Conservation (phyloP, 1,140 invertebrate genomes). For the Zaprionus taronus region DNA sequence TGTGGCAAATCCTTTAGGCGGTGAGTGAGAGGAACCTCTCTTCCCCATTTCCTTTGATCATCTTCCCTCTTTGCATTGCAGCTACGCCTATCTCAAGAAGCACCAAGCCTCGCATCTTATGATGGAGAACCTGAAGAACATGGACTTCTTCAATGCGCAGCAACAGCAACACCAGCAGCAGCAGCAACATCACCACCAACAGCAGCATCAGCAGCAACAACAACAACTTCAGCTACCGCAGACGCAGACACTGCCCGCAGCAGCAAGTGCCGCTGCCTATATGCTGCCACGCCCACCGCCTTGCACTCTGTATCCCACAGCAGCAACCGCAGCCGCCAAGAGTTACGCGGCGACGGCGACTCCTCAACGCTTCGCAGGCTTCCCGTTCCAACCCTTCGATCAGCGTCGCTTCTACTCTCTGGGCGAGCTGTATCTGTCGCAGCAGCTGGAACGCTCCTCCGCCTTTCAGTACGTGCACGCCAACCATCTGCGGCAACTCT, state of each 20-base stretch:
- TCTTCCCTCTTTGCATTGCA: constrained; percentile 24
- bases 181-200: constrained; percentile 34
- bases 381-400: constrained; percentile 73
- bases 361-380: constrained; percentile 57
- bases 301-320: constrained; percentile 51
- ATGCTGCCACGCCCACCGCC: constrained; percentile 57
- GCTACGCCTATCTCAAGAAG: constrained; percentile 93
- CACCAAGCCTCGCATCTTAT: constrained; percentile 85
- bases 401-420: constrained; percentile 78
- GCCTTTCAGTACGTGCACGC: constrained; percentile 83
- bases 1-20: constrained; percentile 93
- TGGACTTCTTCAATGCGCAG: constrained; percentile 72
- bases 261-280: constrained; percentile 32
- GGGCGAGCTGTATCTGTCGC: constrained; percentile 77
- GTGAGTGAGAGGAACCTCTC: constrained; percentile 36
- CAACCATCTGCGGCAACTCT: constrained; percentile 74
- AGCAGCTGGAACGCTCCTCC: constrained; percentile 78
- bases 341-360: constrained; percentile 24
- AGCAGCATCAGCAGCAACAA: constrained; percentile 30
- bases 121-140: constrained; percentile 70
- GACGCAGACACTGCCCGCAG: background rate
- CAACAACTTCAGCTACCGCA: constrained; percentile 30
- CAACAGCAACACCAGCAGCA: constrained; percentile 50
- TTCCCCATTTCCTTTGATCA: background rate
- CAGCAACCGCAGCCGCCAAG: constrained; percentile 48